These are phyloP conservation scores for Ornithoptera alexandrae DNA, from an alignment of 2,888 invertebrate species.

Conservation along the genomic window DNA sequence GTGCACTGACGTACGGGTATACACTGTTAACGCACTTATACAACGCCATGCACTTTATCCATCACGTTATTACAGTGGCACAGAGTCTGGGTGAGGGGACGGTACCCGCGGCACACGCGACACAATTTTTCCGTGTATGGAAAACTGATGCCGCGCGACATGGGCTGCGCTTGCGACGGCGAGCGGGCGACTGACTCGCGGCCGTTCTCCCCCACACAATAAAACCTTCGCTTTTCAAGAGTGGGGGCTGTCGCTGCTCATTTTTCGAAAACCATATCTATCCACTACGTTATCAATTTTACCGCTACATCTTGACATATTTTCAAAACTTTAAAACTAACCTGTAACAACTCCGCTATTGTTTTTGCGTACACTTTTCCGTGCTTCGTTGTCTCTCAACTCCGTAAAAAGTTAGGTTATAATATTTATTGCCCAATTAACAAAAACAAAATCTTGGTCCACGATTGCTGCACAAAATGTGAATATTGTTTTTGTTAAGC, in stretches of 20 bases:
- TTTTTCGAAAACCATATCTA: constrained; percentile 46
- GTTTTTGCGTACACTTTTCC: too few species aligned
- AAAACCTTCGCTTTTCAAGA: constrained; percentile 70
- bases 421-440: background rate
- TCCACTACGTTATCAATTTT: constrained; percentile 6
- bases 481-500: background rate
- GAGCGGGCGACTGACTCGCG: constrained; percentile 62
- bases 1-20: constrained; percentile 60
- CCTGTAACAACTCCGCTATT: background rate
- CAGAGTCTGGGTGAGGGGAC: constrained; percentile 31
- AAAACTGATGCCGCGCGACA: constrained; percentile 74
- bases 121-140: constrained; percentile 70
- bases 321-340: background rate
- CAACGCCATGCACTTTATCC: constrained; percentile 74
- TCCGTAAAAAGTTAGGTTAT: background rate
- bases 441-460: background rate
- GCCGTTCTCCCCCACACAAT: constrained; percentile 58
- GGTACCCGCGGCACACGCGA: constrained; percentile 57
- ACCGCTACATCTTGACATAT: background rate
- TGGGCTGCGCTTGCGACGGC: constrained; percentile 64
- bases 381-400: too few species aligned
- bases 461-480: background rate
- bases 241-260: constrained; percentile 53
- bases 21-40: constrained; percentile 63
- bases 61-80: constrained; percentile 45